Percentiles rank a stretch among this genome's conserved stretches.
phyloP scores from a whole-genome alignment of 2,113 vertebrate species.

The Myotis brandtii region DNA sequence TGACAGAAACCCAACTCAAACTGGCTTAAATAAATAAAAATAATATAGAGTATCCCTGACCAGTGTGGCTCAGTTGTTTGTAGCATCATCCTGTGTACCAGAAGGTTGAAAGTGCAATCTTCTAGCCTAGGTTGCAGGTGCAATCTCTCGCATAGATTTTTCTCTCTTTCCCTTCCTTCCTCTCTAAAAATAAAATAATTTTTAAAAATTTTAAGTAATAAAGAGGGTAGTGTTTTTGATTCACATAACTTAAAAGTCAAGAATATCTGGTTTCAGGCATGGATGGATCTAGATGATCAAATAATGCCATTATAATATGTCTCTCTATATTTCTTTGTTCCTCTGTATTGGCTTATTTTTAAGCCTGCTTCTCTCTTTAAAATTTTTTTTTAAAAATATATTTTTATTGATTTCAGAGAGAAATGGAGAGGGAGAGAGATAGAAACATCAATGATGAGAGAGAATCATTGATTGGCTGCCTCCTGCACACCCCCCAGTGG shows the following conservation, averaged over 20 bases:
- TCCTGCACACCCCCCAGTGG: too few species aligned
- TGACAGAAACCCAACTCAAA: background rate
- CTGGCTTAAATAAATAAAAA: background rate
- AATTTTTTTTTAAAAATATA: too few species aligned
- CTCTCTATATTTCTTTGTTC: constrained; percentile 5
- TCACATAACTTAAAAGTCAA: background rate
- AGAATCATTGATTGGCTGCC: too few species aligned
- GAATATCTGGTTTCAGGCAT: background rate
- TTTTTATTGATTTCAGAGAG: too few species aligned
- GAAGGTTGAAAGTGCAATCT: too few species aligned
- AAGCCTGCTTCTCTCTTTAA: background rate
- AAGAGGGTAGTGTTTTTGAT: background rate
- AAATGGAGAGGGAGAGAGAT: too few species aligned
- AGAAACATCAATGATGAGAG: too few species aligned
- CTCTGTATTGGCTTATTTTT: constrained; percentile 18
- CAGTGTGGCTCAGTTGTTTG: background rate
- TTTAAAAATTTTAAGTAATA: background rate
- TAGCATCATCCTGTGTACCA: background rate
- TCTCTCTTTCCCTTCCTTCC: background rate
- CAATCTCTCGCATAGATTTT: background rate
- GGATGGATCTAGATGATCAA: background rate
- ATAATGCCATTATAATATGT: background rate
- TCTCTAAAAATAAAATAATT: constrained; percentile 21
- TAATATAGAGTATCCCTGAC: background rate
- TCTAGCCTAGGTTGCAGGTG: background rate